Evolutionary conservation across 2,113 vertebrate species (phyloP), one percentile per base, ranked within the genome.

Genomic region (Amblyopsis rosae): DNA sequence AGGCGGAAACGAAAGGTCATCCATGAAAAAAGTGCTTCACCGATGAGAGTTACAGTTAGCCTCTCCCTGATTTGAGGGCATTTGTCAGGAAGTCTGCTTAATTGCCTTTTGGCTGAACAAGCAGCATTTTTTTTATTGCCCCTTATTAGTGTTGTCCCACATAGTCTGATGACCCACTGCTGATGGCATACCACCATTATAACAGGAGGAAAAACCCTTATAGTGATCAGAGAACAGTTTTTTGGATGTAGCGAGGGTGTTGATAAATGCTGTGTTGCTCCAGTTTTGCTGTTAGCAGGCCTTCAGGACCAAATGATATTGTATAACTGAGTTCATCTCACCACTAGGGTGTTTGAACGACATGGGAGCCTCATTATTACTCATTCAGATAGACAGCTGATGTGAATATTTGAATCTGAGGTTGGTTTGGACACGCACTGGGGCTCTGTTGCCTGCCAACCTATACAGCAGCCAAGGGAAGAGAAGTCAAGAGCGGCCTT

Each of bases 301-400:
- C 26, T 26, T 26, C 19, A 26, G 55, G 19, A 55, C 53, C 12
- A 41, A 72, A 77, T 65, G 55, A 26, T 49, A 76, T 58, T 48
- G 63, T 72, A 75, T 79, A 68, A 67, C 69, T 12, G 62, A 79
- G 62, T 62, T 68, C 11, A 12, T 17, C 72, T 75, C 54, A 48
- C 60, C 61, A 59, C 15, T 62, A 49, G 69, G 62, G 55, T 50
- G 74, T 62, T 62, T 59, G 9, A 58, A 69, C 49, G 48, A 32
- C 72, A 58, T 13, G n/a, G 26, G 26, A 48, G 26, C 62, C 13
- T 56, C 67, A 70, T 53, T 63, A 70, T 80, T 63, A 76, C 67
- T 72, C 70, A 33, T 8, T 60, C 56, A 51, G 80, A 69, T 87
- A 73, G 63, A 67, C 57, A n/a, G 62, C 65, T 55, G 57, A 46